Evolutionary conservation across 2,113 vertebrate species (phyloP).

Genomic region (Passer montanus): DNA sequence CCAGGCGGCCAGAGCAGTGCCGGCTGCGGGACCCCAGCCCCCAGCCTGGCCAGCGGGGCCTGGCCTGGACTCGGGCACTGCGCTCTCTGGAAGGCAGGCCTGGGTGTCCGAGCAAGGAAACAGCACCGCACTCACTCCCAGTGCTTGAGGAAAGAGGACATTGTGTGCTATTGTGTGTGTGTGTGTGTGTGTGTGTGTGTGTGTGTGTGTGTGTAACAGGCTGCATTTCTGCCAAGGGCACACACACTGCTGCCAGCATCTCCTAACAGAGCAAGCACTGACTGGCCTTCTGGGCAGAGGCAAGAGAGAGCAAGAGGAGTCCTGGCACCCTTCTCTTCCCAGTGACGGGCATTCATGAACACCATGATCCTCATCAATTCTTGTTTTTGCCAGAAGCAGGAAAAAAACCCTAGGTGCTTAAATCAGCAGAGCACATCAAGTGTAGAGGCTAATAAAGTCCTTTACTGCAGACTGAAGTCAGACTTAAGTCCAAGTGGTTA

Average conservation of each 20-base stretch:
- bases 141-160: neutral
- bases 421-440: neutral
- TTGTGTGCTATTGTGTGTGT: neutral
- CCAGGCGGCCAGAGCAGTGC: accelerated
- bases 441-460: neutral
- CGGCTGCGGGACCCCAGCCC: neutral
- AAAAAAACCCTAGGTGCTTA: neutral
- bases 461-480: neutral
- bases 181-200: neutral
- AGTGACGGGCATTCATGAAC: neutral
- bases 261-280: neutral
- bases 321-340: neutral
- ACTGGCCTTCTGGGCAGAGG: neutral
- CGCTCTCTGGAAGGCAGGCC: neutral
- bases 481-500: neutral
- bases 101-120: neutral
- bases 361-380: neutral
- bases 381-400: neutral
- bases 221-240: slow-evolving; percentile 18
- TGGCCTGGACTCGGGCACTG: accelerated
- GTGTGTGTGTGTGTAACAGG: neutral
- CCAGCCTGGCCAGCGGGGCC: accelerated
- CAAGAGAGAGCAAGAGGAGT: neutral
- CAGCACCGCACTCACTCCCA: neutral
- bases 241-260: neutral